Base-by-base conservation (phyloP, 2,888 invertebrate species). In the Aporophyla lueneburgensis region DNA sequence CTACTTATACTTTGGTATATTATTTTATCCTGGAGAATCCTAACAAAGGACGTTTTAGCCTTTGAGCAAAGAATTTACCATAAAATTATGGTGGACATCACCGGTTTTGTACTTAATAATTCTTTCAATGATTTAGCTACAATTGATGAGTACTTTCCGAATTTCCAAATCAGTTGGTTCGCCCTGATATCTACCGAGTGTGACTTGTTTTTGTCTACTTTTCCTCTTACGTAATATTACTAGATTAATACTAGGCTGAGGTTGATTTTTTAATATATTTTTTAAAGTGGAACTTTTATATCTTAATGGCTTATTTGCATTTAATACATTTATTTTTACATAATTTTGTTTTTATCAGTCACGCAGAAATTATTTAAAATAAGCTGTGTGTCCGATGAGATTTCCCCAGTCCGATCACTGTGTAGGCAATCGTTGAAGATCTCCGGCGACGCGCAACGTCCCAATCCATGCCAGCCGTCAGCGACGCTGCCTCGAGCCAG, bases 111-210 rank as follows among this genome's bases (percentile, higher is more conserved):
- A 58, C 58, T 65, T 27, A 59, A 54, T 56, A 56, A 14, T 16
- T 58, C n/a, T 58, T 75, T 75, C n/a, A 58, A 27, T 10, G 6
- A 27, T 33, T 70, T 7, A 27, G 27, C 16, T 40, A 54, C 24
- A 21, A 16, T 40, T 46, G 59, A 14, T 27, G 16, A 27, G 14
- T 19, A 43, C 54, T 71, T 70, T 71, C 62, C 76, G 53, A 58
- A 40, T n/a, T 43, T 33, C 46, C 14, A 63, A 76, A 81, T 56
- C 19, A 21, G 61, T 61, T 67, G n/a, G 43, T 61, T 63, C 56
- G 68, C 74, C 56, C 62, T 67, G 56, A 68, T 33, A 62, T 4
- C 12, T 43, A 21, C 5, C 24, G 5, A 2, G 19, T 63, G 71
- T 61, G 46, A 53, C 51, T 62, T 27, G 56, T 58, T 78, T 71